phyloP scores from a whole-genome alignment of 2,888 invertebrate species.

The Apomyelois bistriatella region DNA sequence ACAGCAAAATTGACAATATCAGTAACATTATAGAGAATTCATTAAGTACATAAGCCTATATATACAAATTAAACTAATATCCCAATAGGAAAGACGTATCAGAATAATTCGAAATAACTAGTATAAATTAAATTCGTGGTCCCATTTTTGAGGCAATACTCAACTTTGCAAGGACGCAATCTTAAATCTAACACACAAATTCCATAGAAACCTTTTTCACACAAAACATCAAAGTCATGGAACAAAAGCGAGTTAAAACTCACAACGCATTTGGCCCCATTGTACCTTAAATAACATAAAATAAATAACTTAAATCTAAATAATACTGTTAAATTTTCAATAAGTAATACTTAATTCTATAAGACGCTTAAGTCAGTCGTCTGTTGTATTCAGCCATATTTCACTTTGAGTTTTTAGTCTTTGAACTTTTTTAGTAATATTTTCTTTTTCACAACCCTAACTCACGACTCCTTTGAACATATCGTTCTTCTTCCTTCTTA shows the following conservation, averaged over 20 bases:
- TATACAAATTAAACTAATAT: slow-evolving; percentile 14
- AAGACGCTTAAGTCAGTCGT: slow-evolving; percentile 54
- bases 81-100: slow-evolving; percentile 12
- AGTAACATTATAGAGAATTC: slow-evolving; percentile 18
- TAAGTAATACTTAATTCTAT: slow-evolving; percentile 35
- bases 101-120: background rate
- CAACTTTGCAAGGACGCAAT: slow-evolving; percentile 13
- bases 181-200: slow-evolving; percentile 8
- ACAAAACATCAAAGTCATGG: slow-evolving; percentile 37
- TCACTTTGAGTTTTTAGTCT: slow-evolving; percentile 11
- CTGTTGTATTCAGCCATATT: slow-evolving; percentile 13
- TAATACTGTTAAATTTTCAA: slow-evolving; percentile 66
- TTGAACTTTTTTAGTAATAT: slow-evolving; percentile 12
- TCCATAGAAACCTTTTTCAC: slow-evolving; percentile 10
- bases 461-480: background rate
- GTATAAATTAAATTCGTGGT: slow-evolving; percentile 12
- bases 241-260: slow-evolving; percentile 42
- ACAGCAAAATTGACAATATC: slow-evolving; percentile 14
- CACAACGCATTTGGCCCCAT: slow-evolving; percentile 74
- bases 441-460: slow-evolving; percentile 30
- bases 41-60: slow-evolving; percentile 16
- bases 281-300: slow-evolving; percentile 41
- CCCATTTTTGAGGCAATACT: slow-evolving; percentile 6
- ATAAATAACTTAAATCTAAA: slow-evolving; percentile 54
- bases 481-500: background rate